phyloP scores from a whole-genome alignment of 2,113 vertebrate genomes.

The Seriola dumerili region DNA sequence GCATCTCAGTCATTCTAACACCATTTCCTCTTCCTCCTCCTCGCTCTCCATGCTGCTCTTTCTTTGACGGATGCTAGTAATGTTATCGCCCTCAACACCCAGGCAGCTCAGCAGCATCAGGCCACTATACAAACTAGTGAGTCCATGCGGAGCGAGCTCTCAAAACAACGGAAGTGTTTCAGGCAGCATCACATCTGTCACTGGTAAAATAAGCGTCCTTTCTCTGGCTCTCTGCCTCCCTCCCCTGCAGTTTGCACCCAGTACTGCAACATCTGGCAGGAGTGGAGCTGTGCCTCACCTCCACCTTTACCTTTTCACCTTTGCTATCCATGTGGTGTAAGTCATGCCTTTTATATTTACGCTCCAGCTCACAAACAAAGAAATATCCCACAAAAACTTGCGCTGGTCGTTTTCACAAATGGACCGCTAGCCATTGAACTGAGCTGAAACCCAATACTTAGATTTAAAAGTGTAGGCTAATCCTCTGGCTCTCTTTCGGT shows the following conservation, averaged over 20 bases:
- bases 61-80: conserved; percentile 18
- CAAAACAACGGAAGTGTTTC: conserved; percentile 52
- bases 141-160: conserved; percentile 30
- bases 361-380: not conserved
- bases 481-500: no score
- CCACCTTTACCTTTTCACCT: conserved; percentile 45
- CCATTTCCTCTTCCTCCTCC: conserved; percentile 8
- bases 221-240: conserved; percentile 8
- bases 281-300: conserved; percentile 29
- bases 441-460: no score
- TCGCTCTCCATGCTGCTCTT: not conserved
- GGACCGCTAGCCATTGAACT: no score
- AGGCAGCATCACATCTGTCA: conserved; percentile 54
- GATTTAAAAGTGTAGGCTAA: no score
- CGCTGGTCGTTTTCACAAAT: no score
- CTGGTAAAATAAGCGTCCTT: conserved; percentile 16
- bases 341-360: not conserved
- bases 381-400: not conserved
- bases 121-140: conserved; percentile 13
- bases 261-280: conserved; percentile 57
- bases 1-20: conserved; percentile 28
- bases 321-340: conserved; percentile 27
- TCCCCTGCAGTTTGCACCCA: conserved; percentile 26
- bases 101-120: conserved; percentile 7
- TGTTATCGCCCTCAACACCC: conserved; percentile 45